Percentiles rank a stretch among this genome's conserved stretches.
phyloP scores from a whole-genome alignment of 2,113 vertebrate genomes.

The Aspiorhynchus laticeps region DNA sequence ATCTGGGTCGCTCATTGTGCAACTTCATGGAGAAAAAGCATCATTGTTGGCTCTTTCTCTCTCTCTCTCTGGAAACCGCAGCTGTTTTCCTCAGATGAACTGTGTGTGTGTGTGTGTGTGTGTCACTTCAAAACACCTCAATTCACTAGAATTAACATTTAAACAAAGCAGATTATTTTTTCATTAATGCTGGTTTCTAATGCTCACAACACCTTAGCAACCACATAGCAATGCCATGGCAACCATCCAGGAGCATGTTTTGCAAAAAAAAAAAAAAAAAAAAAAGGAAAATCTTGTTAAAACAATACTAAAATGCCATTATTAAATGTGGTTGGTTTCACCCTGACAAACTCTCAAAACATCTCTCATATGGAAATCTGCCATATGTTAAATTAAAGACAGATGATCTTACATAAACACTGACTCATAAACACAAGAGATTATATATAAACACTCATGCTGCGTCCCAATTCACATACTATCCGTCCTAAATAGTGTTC shows the following conservation, averaged over 20 bases:
- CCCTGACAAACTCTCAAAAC: neutral
- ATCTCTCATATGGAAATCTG: neutral
- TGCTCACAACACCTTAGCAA: neutral
- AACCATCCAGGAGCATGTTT: neutral
- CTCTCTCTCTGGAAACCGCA: slow-evolving; percentile 21
- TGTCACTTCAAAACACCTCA: neutral
- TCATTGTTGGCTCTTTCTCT: slow-evolving; percentile 56
- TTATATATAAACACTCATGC: too few species aligned
- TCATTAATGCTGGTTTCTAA: neutral
- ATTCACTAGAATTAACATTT: neutral
- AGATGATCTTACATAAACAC: too few species aligned
- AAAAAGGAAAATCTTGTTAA: neutral
- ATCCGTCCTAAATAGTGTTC: too few species aligned
- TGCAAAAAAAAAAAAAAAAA: neutral
- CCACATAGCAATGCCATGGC: neutral
- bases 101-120: neutral
- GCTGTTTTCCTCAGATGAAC: neutral
- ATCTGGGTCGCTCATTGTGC: slow-evolving; percentile 60
- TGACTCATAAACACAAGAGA: too few species aligned
- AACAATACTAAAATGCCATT: neutral
- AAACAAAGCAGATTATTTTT: neutral
- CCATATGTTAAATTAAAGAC: too few species aligned
- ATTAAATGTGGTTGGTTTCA: neutral
- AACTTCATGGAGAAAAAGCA: slow-evolving; percentile 57
- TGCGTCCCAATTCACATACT: too few species aligned